phyloP scores from a whole-genome alignment of 1,140 invertebrate genomes.

The Lineus longissimus region DNA sequence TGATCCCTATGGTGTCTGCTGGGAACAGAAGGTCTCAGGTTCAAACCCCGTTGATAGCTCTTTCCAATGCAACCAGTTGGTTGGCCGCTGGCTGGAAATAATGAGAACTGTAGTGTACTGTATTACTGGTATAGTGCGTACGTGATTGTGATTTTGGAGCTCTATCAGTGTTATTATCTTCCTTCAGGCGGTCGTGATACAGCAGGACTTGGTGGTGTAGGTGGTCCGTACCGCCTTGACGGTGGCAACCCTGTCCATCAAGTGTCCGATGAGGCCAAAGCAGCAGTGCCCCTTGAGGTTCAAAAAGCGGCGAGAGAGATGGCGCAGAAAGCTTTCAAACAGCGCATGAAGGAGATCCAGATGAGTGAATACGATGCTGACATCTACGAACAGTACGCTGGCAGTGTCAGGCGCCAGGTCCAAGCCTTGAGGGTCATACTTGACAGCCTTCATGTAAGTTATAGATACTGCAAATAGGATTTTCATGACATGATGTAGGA shows the following conservation, averaged over 20 bases:
- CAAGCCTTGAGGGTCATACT: conserved; percentile 62
- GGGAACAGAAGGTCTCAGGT: too few relatives aligned
- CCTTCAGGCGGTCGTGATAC: conserved; percentile 73
- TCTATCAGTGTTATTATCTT: background rate
- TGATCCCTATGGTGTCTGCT: too few relatives aligned
- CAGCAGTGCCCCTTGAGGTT: conserved; percentile 78
- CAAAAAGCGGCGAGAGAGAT: conserved; percentile 86
- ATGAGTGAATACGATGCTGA: conserved; percentile 93
- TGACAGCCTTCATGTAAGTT: conserved; percentile 55
- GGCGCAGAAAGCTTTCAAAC: conserved; percentile 83
- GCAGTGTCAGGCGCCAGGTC: conserved; percentile 67
- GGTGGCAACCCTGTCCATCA: conserved; percentile 89
- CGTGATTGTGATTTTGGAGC: background rate
- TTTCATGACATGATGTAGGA: background rate
- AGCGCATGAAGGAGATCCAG: conserved; percentile 81
- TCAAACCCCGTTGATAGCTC: too few relatives aligned
- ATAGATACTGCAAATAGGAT: too few relatives aligned
- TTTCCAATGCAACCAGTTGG: too few relatives aligned
- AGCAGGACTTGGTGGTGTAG: conserved; percentile 65
- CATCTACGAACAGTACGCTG: conserved; percentile 77
- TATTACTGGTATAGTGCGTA: background rate
- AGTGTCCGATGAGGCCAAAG: conserved; percentile 85
- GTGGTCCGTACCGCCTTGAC: conserved; percentile 65
- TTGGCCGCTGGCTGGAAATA: too few relatives aligned
- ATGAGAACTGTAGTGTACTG: background rate